Evolutionary conservation across 2,888 invertebrate species (phyloP).

Genomic region (Folsomia manolachei): DNA sequence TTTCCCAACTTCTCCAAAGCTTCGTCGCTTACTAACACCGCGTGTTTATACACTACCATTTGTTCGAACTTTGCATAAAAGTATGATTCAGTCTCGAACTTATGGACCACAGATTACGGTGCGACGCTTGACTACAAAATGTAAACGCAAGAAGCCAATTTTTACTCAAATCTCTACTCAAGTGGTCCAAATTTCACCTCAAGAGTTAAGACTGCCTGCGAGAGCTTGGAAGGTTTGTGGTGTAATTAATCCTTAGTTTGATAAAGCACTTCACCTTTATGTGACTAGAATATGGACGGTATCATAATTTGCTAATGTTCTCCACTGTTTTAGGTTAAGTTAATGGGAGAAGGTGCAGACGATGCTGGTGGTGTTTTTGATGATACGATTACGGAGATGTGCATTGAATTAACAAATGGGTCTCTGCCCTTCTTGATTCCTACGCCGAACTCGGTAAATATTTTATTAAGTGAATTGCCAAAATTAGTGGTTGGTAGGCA

Average conservation of each 20-base stretch:
- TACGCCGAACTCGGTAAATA: constrained; percentile 60
- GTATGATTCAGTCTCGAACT: constrained; percentile 66
- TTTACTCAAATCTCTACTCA: constrained; percentile 65
- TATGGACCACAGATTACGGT: constrained; percentile 67
- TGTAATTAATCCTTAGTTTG: no score
- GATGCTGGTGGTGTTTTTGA: constrained; percentile 70
- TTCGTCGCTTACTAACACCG: constrained; percentile 61
- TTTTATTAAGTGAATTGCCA: neutral
- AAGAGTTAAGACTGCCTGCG: constrained; percentile 62
- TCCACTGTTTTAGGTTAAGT: constrained; percentile 56
- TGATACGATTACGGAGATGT: constrained; percentile 68
- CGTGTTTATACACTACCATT: constrained; percentile 64
- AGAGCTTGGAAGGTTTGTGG: constrained; percentile 68
- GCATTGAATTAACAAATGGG: constrained; percentile 62
- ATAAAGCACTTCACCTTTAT: no score
- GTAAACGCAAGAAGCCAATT: constrained; percentile 61
- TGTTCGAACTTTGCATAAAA: constrained; percentile 64
- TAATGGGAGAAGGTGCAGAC: constrained; percentile 67
- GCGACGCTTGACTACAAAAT: constrained; percentile 61
- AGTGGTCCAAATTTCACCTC: constrained; percentile 61
- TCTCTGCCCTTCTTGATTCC: constrained; percentile 62
- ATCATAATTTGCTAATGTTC: neutral
- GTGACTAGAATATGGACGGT: neutral
- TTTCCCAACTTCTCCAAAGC: constrained; percentile 55
- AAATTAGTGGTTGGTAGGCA: no score